Evolutionary conservation across 2,113 vertebrate species (phyloP).

Genomic region (Phoxinus phoxinus): DNA sequence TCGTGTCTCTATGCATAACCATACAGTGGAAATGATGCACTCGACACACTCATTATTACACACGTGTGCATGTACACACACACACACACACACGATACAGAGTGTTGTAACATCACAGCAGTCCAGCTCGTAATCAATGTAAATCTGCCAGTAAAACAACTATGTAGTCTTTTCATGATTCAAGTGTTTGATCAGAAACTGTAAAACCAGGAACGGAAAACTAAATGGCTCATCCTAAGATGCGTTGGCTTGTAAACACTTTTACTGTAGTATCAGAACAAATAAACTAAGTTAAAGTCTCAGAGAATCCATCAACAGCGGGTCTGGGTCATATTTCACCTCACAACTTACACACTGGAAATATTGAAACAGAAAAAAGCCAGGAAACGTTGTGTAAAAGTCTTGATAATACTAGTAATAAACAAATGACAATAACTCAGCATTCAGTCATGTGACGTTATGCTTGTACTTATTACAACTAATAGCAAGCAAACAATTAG

Average conservation of each 20-base stretch:
- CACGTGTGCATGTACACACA: conserved; percentile 1
- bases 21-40: conserved; percentile 27
- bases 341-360: background rate
- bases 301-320: background rate
- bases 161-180: background rate
- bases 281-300: conserved; percentile 8
- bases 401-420: too few relatives aligned
- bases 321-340: background rate
- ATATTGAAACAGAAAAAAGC: too few relatives aligned
- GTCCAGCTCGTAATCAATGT: background rate
- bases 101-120: background rate
- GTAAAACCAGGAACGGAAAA: conserved; percentile 21
- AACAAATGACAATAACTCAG: too few relatives aligned
- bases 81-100: background rate
- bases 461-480: too few relatives aligned
- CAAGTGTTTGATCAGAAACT: conserved; percentile 37
- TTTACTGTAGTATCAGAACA: conserved; percentile 14
- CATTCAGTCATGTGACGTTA: too few relatives aligned
- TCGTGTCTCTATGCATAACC: background rate
- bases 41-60: conserved; percentile 33
- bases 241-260: conserved; percentile 51
- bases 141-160: background rate
- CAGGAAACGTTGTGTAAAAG: too few relatives aligned
- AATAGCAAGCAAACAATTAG: too few relatives aligned
- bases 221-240: background rate